Evolutionary conservation across 2,888 invertebrate species (phyloP).

Genomic region (Nemoura dubitans): DNA sequence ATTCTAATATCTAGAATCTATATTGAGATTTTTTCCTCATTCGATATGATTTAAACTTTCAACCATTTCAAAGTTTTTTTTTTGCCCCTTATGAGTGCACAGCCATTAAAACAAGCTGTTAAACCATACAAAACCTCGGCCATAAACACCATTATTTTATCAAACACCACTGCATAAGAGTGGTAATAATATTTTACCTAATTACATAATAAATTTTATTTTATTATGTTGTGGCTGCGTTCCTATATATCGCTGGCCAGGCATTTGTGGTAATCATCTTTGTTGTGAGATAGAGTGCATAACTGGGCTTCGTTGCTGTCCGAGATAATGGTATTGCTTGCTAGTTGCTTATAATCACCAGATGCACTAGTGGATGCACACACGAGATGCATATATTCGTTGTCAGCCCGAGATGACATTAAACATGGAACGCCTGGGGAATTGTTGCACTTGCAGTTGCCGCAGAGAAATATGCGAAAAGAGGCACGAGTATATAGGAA

Average conservation of each 20-base stretch:
- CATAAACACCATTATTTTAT: neutral
- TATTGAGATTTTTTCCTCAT: neutral
- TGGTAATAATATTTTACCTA: neutral
- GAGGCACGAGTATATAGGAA: too few species aligned
- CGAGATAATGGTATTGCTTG: neutral
- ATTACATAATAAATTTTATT: neutral
- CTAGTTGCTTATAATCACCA: too few species aligned
- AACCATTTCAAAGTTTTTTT: neutral
- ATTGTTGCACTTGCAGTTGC: too few species aligned
- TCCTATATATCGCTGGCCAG: neutral
- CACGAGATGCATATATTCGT: too few species aligned
- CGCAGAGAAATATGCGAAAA: too few species aligned
- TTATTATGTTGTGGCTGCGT: neutral
- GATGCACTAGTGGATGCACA: too few species aligned
- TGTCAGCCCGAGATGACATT: too few species aligned
- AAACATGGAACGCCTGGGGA: too few species aligned
- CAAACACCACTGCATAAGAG: neutral
- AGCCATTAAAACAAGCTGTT: neutral
- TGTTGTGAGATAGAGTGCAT: neutral
- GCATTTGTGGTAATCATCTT: neutral
- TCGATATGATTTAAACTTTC: neutral
- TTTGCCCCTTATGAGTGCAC: neutral
- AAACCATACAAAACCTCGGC: neutral
- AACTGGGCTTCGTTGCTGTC: neutral
- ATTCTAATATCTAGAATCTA: constrained; percentile 7